Conservation (phyloP, 1,140 invertebrate genomes). For the Drosophila rhopaloa region DNA sequence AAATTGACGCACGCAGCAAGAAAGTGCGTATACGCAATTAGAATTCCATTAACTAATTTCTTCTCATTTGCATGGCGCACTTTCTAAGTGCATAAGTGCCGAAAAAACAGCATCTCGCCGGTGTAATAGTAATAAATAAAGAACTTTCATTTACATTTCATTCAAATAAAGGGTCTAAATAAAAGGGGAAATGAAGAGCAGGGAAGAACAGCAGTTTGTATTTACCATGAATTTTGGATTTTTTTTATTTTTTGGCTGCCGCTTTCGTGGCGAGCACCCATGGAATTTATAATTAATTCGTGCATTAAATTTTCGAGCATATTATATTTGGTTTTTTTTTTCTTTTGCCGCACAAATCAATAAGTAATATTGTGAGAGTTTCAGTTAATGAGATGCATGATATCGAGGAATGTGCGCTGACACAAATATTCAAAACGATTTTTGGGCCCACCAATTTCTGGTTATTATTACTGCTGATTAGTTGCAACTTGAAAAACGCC, state of each 20-base stretch:
- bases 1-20: conserved; percentile 45
- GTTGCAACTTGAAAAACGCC: background rate
- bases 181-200: background rate
- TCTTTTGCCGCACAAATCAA: conserved; percentile 42
- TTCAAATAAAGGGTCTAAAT: background rate
- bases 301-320: conserved; percentile 60
- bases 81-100: conserved; percentile 32
- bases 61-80: conserved; percentile 53
- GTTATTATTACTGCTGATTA: background rate
- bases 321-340: conserved; percentile 10
- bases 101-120: conserved; percentile 21
- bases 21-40: conserved; percentile 55
- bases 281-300: conserved; percentile 80
- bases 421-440: conserved; percentile 17
- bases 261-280: conserved; percentile 72
- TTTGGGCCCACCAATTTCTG: conserved; percentile 12
- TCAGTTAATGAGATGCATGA: conserved; percentile 49
- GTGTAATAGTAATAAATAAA: conserved; percentile 26
- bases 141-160: conserved; percentile 53
- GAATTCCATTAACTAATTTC: conserved; percentile 56
- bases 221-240: conserved; percentile 29
- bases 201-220: conserved; percentile 11
- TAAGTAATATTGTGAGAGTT: conserved; percentile 54
- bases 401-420: conserved; percentile 18
- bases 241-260: conserved; percentile 21